Evolutionary conservation across 2,797 vertebrate species (phyloP).

Genomic region (Anas capensis): DNA sequence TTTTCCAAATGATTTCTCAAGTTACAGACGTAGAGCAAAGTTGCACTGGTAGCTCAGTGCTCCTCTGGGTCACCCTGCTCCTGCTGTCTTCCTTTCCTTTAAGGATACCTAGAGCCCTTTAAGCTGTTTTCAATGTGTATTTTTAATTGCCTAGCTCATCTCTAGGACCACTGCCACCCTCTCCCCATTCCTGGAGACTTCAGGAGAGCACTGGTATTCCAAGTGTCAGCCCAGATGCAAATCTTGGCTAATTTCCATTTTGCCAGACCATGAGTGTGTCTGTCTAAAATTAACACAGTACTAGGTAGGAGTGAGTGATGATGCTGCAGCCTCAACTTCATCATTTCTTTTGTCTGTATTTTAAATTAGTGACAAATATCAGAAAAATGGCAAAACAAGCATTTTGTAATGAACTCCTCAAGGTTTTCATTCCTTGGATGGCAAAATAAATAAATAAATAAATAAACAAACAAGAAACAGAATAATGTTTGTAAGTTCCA

Average conservation of each 20-base stretch:
- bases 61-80: neutral
- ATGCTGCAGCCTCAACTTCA: neutral
- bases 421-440: neutral
- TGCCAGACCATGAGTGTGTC: neutral
- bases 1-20: neutral
- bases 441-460: neutral
- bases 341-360: fast-evolving
- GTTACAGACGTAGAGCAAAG: neutral
- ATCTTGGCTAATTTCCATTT: neutral
- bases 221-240: neutral
- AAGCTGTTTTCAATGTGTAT: neutral
- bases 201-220: neutral
- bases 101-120: neutral
- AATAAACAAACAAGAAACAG: neutral
- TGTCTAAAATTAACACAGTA: too few relatives aligned
- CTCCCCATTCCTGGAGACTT: neutral
- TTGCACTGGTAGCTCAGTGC: neutral
- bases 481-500: neutral
- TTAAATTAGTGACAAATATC: neutral
- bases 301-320: neutral
- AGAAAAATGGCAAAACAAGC: neutral
- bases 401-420: neutral
- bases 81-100: neutral
- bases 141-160: neutral
- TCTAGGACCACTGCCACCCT: neutral